Percentiles rank a stretch among this genome's conserved stretches.
phyloP scores from a whole-genome alignment of 2,797 vertebrate species.

The Syngnathus acus region DNA sequence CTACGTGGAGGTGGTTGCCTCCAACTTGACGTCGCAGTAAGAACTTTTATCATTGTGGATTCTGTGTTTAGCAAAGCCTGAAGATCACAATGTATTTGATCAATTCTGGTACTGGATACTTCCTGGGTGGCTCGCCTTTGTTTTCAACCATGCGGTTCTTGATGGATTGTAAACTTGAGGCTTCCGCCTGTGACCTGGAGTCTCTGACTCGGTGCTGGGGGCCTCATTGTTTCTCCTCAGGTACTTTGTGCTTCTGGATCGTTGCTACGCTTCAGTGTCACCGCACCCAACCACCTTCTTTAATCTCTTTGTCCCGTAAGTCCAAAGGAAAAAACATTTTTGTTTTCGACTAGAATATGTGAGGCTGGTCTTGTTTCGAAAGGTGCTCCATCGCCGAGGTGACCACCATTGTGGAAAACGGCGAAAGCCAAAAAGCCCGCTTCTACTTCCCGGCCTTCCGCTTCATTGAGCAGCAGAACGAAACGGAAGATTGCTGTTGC shows the following conservation, averaged over 20 bases:
- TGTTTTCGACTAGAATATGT: slow-evolving; percentile 16
- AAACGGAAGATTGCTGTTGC: slow-evolving; percentile 28
- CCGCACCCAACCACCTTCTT: slow-evolving; percentile 54
- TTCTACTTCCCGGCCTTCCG: slow-evolving; percentile 69
- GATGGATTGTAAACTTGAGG: slow-evolving; percentile 30
- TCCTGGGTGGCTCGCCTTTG: neutral
- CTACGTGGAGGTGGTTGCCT: slow-evolving; percentile 61
- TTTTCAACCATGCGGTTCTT: slow-evolving; percentile 7
- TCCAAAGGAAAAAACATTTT: slow-evolving; percentile 11
- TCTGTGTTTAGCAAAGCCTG: slow-evolving; percentile 10
- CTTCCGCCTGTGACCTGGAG: slow-evolving; percentile 46
- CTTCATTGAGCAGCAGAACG: slow-evolving; percentile 69
- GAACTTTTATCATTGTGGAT: slow-evolving; percentile 23
- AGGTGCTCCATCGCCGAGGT: slow-evolving; percentile 63
- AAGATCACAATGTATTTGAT: neutral
- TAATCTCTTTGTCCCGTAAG: slow-evolving; percentile 70
- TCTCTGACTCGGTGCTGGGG: slow-evolving; percentile 45
- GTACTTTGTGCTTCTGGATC: slow-evolving; percentile 66
- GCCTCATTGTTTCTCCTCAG: slow-evolving; percentile 46
- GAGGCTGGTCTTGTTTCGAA: slow-evolving; percentile 51
- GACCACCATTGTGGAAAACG: slow-evolving; percentile 64
- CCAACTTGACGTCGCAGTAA: slow-evolving; percentile 69
- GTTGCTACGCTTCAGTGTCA: slow-evolving; percentile 64
- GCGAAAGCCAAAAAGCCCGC: slow-evolving; percentile 59
- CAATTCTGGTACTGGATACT: neutral